phyloP scores from a whole-genome alignment of 2,797 vertebrate genomes.

The Spheniscus humboldti region DNA sequence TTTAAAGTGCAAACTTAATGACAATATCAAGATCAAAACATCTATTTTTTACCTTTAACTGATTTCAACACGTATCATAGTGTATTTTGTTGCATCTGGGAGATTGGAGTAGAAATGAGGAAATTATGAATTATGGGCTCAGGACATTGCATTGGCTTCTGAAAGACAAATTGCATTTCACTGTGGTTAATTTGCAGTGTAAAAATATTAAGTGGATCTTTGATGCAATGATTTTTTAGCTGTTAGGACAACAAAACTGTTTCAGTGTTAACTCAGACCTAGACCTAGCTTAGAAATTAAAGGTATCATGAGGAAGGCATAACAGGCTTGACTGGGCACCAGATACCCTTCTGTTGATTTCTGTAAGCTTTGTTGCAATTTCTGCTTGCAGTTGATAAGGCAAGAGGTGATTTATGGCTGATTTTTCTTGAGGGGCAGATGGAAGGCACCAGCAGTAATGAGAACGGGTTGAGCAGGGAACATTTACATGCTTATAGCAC shows the following conservation, averaged over 20 bases:
- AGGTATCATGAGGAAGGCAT: not conserved
- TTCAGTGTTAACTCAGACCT: not conserved
- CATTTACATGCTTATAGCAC: not conserved
- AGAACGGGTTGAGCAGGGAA: not conserved
- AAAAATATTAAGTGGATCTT: not conserved
- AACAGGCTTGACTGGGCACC: not conserved
- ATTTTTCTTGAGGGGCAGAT: not conserved
- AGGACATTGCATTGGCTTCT: not conserved
- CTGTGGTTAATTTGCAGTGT: not conserved
- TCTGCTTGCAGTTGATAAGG: not conserved
- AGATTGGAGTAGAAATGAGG: not conserved
- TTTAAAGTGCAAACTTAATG: not conserved
- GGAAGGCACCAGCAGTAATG: not conserved
- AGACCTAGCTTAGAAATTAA: not conserved
- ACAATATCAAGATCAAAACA: not conserved
- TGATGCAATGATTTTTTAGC: not conserved
- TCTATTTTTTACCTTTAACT: not conserved
- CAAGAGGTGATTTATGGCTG: fast-evolving
- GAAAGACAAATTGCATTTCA: not conserved
- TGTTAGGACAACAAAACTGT: not conserved
- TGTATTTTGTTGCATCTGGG: not conserved
- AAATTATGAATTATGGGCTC: not conserved
- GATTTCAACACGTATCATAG: not conserved
- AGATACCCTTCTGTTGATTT: not conserved
- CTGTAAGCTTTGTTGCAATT: not conserved